Evolutionary conservation across 2,888 invertebrate genomes (phyloP), one percentile per base, ranked within the genome.

Genomic region (Pristionchus arcanus): DNA sequence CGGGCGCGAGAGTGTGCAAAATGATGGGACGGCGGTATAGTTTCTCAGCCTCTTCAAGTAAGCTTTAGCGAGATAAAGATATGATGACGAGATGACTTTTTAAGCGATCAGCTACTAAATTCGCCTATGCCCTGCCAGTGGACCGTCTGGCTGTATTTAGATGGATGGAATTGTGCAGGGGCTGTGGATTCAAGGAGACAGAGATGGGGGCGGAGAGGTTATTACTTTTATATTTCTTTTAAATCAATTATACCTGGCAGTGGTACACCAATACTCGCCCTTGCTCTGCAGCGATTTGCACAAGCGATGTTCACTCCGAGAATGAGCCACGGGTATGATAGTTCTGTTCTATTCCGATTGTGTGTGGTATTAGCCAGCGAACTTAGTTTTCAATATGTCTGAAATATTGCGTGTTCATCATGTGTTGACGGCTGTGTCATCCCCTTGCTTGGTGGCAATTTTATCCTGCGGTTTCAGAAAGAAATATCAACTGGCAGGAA

Each of bases 221-320:
- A 66, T n/a, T n/a, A n/a, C n/a, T n/a, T n/a, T n/a, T n/a, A n/a
- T n/a, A n/a, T n/a, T n/a, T n/a, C n/a, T n/a, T n/a, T n/a, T n/a
- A n/a, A n/a, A n/a, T n/a, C n/a, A n/a, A n/a, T n/a, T n/a, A n/a
- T n/a, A n/a, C n/a, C n/a, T n/a, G 25, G 63, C 25, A 86, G 86
- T 16, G 90, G 91, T 31, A 81, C 59, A 42, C 90, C 87, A 0
- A 91, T 94, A 15, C 91, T 92, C 25, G 92, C 94, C 3, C 87
- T 94, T 25, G 90, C 92, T n/a, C 81, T 93, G 15, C 94, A 94
- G 90, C 93, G 93, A 90, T 90, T 94, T 2, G 89, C 92, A 7
- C 66, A 37, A 21, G 21, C 31, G 21, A 31, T 66, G 42, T 86
- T 86, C 31, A 53, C 66, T 0, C 86, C 53, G 42, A 86, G 53